Evolutionary conservation across 2,888 invertebrate genomes (phyloP), one percentile per base, ranked within the genome.

Genomic region (Isotomurus palustris): DNA sequence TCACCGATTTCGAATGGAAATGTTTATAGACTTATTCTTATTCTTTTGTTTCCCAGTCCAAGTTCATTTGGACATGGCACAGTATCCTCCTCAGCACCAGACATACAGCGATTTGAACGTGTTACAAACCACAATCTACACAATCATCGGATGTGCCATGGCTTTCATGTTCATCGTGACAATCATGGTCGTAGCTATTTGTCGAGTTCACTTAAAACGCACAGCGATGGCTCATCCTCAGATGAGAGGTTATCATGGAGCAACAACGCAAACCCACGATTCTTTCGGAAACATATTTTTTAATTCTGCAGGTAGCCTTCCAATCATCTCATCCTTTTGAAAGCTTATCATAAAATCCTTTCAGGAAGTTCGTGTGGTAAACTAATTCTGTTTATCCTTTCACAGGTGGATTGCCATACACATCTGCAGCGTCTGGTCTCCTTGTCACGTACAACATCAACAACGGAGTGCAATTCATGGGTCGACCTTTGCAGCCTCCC

Each of bases 121-220:
- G 62, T 72, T 77, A 12, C 76, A 77, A 59, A 76, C 76, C 12
- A 76, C 77, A 25, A 73, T 77, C 50, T 77, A 77, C 62, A 76
- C 76, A 32, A 74, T 77, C 22, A 75, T 77, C 43, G 77, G 77
- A 60, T 77, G 77, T 71, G 76, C 77, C 27, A 75, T 76, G 72
- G 76, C 76, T 12, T 76, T 78, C 63, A 75, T 77, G 73, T 74
- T 77, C 55, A 75, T 77, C 58, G 75, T 76, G 5, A 76, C 76
- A 21, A 74, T 76, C 56, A 72, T 77, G 59, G 75, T 77, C 32
- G 74, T 77, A 60, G 76, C 76, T 25, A 76, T 77, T 53, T 77
- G 76, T 67, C 72, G 77, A 51, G 74, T 77, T 32, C 77, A 77
- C 66, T 73, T 77, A 68, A 75, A 75, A 66, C 73, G 76, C 38